Conservation (phyloP, 2,113 vertebrate species). For the Eptatretus burgeri region DNA sequence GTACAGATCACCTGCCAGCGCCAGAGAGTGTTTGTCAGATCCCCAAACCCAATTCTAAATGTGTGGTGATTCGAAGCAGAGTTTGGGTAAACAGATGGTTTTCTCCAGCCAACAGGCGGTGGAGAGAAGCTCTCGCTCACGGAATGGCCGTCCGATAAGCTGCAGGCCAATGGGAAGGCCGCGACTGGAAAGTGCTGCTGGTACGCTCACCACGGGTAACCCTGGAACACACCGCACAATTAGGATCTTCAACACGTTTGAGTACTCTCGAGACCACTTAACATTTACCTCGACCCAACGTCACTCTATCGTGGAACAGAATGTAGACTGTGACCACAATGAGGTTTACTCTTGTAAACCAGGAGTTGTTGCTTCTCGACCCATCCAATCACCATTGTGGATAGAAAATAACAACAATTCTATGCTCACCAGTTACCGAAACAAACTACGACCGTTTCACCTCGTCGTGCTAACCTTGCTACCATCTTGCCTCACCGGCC, state of each 20-base stretch:
- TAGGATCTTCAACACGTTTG: background rate
- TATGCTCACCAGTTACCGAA: too few relatives aligned
- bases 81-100: constrained; percentile 38
- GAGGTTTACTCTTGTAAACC: background rate
- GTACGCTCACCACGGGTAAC: constrained; percentile 47
- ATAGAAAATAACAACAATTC: background rate
- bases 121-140: constrained; percentile 41
- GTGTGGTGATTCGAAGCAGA: constrained; percentile 14
- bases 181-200: constrained; percentile 32
- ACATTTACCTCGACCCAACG: background rate
- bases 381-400: background rate
- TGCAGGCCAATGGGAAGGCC: constrained; percentile 66
- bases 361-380: background rate
- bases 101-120: constrained; percentile 71
- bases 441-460: too few relatives aligned
- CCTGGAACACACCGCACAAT: constrained; percentile 19
- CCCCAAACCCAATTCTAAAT: too few relatives aligned
- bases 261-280: background rate
- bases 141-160: constrained; percentile 42
- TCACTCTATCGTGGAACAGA: background rate
- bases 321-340: background rate
- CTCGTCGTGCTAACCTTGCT: too few relatives aligned
- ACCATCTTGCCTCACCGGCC: constrained; percentile 29
- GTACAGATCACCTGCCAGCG: too few relatives aligned
- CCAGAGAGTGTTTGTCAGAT: too few relatives aligned